Percentiles rank a stretch among this genome's conserved stretches.
phyloP scores from a whole-genome alignment of 2,888 invertebrate genomes.

The Ferdinandea cuprea region DNA sequence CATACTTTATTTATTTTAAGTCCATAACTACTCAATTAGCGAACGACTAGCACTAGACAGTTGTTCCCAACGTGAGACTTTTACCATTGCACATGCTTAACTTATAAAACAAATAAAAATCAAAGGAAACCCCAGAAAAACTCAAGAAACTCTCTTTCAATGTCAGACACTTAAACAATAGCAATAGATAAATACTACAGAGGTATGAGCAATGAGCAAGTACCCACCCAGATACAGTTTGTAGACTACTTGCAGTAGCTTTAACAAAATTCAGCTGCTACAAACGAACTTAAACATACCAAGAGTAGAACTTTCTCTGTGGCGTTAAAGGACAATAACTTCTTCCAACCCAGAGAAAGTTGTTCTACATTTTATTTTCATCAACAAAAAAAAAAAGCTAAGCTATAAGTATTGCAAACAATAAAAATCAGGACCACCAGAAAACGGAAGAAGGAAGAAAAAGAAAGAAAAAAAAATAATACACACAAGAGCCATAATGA shows the following conservation, averaged over 20 bases:
- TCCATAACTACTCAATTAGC: no score
- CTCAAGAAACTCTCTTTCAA: constrained; percentile 64
- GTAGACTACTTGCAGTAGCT: constrained; percentile 21
- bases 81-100: constrained; percentile 30
- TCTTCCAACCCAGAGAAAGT: constrained; percentile 71
- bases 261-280: constrained; percentile 29
- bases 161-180: constrained; percentile 70
- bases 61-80: no score
- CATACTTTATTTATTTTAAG: no score
- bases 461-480: constrained; percentile 28
- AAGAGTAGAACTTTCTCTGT: constrained; percentile 64
- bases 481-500: constrained; percentile 78
- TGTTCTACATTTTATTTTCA: constrained; percentile 70
- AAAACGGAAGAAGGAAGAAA: constrained; percentile 23
- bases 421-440: constrained; percentile 34
- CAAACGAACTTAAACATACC: constrained; percentile 64
- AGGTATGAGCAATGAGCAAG: constrained; percentile 21
- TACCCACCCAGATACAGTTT: constrained; percentile 25
- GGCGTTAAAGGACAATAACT: constrained; percentile 70
- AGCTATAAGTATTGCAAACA: constrained; percentile 5
- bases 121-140: constrained; percentile 35
- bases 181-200: constrained; percentile 67
- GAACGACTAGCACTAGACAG: no score
- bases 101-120: constrained; percentile 42
- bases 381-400: constrained; percentile 40